A percentile compares a stretch with the other conserved stretches of the same genome.
These are phyloP conservation scores for Hydrozoanthus tunicans DNA, from an alignment of 64 coral and sea anemone species.

Conservation along the genomic window DNA sequence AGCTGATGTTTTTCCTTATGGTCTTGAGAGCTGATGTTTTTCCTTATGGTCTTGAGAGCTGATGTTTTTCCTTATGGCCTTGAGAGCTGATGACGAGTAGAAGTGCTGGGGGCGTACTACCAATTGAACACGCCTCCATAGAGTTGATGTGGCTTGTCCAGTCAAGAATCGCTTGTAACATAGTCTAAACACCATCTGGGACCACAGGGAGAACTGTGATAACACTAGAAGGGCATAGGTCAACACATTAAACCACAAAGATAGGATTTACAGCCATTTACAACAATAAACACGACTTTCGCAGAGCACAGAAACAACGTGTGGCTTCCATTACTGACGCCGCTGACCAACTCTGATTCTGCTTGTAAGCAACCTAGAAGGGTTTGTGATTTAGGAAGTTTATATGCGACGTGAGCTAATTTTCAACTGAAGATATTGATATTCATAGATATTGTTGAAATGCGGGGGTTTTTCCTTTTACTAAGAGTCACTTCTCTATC, in stretches of 20 bases:
- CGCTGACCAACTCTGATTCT: neutral
- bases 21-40: too few relatives aligned
- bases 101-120: neutral
- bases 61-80: neutral
- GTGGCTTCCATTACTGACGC: neutral
- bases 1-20: too few relatives aligned
- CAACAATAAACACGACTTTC: neutral
- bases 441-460: too few relatives aligned
- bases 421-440: too few relatives aligned
- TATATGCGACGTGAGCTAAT: too few relatives aligned
- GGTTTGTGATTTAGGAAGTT: too few relatives aligned
- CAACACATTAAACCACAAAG: neutral
- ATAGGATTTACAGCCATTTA: neutral
- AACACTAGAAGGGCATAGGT: neutral
- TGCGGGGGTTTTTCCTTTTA: too few relatives aligned
- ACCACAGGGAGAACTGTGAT: conserved; percentile 6
- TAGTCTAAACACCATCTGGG: neutral
- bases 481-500: too few relatives aligned
- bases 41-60: too few relatives aligned
- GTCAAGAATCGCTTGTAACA: neutral
- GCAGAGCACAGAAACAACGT: neutral
- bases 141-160: conserved; percentile 11
- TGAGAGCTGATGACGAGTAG: neutral
- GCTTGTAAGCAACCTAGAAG: too few relatives aligned
- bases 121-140: neutral